Evolutionary conservation across 35 echinoderm and acorn worm genomes (phyloP).

Genomic region (Apostichopus parvimensis): DNA sequence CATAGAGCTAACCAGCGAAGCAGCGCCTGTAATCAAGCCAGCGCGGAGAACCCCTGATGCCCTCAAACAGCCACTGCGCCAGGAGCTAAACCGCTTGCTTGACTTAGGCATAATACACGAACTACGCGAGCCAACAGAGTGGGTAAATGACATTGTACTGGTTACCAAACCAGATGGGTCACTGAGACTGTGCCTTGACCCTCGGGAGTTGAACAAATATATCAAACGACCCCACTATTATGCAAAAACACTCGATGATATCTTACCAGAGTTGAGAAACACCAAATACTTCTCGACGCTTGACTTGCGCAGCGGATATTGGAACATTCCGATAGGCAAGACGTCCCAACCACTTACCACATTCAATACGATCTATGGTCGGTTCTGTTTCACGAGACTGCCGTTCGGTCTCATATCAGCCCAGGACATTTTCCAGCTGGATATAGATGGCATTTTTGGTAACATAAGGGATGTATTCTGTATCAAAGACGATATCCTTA

Average conservation of each 20-base stretch:
- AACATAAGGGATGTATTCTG: not conserved
- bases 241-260: no score
- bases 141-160: no score
- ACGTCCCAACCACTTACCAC: constrained; percentile 26
- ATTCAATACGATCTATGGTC: constrained; percentile 49
- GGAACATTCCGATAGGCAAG: not conserved
- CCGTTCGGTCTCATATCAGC: constrained; percentile 54
- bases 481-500: constrained; percentile 63
- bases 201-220: no score
- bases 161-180: no score
- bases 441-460: constrained; percentile 50
- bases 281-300: no score
- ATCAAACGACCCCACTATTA: no score
- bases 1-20: constrained; percentile 43
- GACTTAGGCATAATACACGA: constrained; percentile 31
- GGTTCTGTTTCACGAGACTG: constrained; percentile 53
- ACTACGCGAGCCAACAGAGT: not conserved
- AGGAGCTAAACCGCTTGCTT: constrained; percentile 33
- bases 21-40: constrained; percentile 49
- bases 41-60: constrained; percentile 37
- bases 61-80: constrained; percentile 24
- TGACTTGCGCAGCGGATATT: no score
- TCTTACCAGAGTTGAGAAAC: no score
- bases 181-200: no score
- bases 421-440: constrained; percentile 51